Base-by-base conservation (phyloP, 2,888 invertebrate genomes). In the Periphyllus acericola region DNA sequence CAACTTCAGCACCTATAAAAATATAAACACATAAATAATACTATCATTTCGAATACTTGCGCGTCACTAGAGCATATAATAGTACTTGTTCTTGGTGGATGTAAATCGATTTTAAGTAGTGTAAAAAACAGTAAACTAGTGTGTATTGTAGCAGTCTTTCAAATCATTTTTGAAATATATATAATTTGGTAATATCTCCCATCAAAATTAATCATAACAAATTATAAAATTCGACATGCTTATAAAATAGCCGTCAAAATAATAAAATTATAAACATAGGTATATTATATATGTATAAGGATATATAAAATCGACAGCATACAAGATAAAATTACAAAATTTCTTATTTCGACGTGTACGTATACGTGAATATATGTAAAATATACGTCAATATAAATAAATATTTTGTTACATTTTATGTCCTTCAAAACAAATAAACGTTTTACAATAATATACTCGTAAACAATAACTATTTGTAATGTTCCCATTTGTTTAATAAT, bases 11-110 rank as follows among this genome's bases (percentile, higher is more conserved):
- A 60, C 66, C 87, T 25, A 55, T 32, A 83, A 60, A 60, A 60
- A 76, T 36, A 76, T 34, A 71, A 32, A 72, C 36, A 52, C 81
- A 74, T 81, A 75, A 52, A 81, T 81, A 72, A 80, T 32, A 79
- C 19, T 71, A 79, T 72, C 32, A 75, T 87, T 80, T 60, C 75
- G 34, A 81, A 87, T 81, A 81, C 80, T 87, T 80, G 72, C 74
- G 74, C 79, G 36, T 81, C 87, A 87, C 74, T 87, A 72, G 87
- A 87, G 81, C 87, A 75, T 87, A 74, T 74, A 87, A 87, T 81
- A 60, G 80, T 81, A 81, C 52, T 46, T 78, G 34, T 85, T 68
- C 46, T 34, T n/a, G n/a, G 76, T 68, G 68, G 84, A 76, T 78
- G 52, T 85, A 52, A 78, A 85, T 40, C 34, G 76, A 82, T 66